Percentiles rank a stretch among this genome's conserved stretches.
These are phyloP conservation scores for Aphelinus atriplicis DNA, from an alignment of 1,140 invertebrate genomes.

Conservation along the genomic window DNA sequence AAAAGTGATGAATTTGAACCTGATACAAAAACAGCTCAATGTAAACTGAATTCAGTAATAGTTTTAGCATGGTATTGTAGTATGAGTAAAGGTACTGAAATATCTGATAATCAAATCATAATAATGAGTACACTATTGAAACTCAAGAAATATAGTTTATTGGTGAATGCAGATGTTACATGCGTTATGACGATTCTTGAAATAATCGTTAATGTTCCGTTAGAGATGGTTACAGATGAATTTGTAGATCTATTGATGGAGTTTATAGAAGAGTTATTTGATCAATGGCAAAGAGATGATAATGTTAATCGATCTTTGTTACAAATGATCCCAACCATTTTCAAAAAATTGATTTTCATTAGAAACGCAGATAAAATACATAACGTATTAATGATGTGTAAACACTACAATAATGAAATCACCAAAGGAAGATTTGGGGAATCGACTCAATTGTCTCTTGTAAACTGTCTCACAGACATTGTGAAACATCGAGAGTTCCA, in stretches of 20 bases:
- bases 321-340: constrained; percentile 46
- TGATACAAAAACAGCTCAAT: constrained; percentile 11
- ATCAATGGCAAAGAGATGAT: constrained; percentile 43
- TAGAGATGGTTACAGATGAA: constrained; percentile 36
- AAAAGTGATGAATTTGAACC: constrained; percentile 23
- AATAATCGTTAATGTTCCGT: constrained; percentile 34
- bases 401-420: constrained; percentile 34
- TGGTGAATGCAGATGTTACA: constrained; percentile 37
- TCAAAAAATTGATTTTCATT: constrained; percentile 37
- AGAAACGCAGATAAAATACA: constrained; percentile 11
- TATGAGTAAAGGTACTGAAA: constrained; percentile 33
- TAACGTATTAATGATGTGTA: constrained; percentile 32
- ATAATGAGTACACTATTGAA: constrained; percentile 46
- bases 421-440: constrained; percentile 51
- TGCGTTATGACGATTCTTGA: constrained; percentile 47
- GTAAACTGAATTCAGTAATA: constrained; percentile 37
- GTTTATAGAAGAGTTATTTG: constrained; percentile 44
- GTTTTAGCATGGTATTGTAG: constrained; percentile 46
- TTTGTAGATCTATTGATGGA: constrained; percentile 31
- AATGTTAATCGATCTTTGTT: constrained; percentile 43
- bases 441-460: constrained; percentile 48
- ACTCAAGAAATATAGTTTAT: constrained; percentile 47
- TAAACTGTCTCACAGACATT: constrained; percentile 55
- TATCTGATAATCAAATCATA: constrained; percentile 44
- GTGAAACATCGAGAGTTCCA: constrained; percentile 35